Conservation (phyloP, 2,797 vertebrate species). For the Lophura swinhoii region DNA sequence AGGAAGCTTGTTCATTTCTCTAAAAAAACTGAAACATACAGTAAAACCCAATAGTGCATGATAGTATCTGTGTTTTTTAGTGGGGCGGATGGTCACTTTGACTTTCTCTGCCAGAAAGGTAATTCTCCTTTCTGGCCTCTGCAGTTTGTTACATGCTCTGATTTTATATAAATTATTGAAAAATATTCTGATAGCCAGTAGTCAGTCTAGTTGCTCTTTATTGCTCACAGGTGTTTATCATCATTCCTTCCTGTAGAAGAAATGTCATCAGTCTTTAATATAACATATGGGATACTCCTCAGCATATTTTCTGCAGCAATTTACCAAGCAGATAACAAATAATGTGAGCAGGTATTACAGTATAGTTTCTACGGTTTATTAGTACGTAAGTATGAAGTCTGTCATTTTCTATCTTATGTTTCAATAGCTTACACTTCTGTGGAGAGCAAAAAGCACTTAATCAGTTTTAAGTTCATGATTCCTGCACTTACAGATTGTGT, state of each 20-base stretch:
- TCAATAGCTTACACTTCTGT: background rate
- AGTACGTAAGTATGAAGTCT: background rate
- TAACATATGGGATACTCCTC: conserved; percentile 17
- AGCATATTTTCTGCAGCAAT: background rate
- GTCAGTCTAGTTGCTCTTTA: background rate
- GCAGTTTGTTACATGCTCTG: background rate
- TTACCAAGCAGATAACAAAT: conserved; percentile 11
- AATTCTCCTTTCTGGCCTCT: background rate
- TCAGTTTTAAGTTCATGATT: background rate
- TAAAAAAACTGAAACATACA: background rate
- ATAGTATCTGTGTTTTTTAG: background rate
- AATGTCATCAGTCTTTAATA: conserved; percentile 28
- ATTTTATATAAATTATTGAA: conserved; percentile 9
- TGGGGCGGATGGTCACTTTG: background rate
- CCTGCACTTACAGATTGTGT: background rate
- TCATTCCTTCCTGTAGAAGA: conserved; percentile 12
- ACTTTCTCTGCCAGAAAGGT: background rate
- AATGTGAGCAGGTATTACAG: background rate
- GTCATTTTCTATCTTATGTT: background rate
- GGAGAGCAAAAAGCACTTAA: background rate
- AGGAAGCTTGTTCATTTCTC: background rate
- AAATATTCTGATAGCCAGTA: background rate
- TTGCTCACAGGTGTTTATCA: conserved; percentile 31
- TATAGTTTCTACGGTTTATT: background rate
- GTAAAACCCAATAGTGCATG: background rate